Evolutionary conservation across 1,140 invertebrate species (phyloP), one percentile per base, ranked within the genome.

Genomic region (Agraylea sexmaculata): DNA sequence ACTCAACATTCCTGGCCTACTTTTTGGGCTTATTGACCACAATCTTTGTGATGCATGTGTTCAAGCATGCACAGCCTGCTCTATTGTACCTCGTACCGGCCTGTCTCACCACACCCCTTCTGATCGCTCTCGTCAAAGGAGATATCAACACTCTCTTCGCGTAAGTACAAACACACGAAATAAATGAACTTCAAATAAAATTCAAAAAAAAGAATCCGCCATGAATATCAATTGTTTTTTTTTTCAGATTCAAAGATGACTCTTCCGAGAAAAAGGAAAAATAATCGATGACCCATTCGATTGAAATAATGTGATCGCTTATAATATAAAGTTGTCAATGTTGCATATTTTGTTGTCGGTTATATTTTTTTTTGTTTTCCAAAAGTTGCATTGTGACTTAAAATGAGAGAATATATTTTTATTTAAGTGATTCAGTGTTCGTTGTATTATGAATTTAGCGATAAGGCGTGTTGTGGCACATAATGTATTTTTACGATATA

Each of bases 1-100:
- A 90, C 55, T 74, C 86, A n/a, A 87, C 91, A 22, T 87, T 97
- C 58, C 61, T 80, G 32, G 94, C 95, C 1, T 99, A 99, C 64
- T 81, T 97, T 49, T 60, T 91, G 49, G 96, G 96, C 7, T 67
- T 99, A 31, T 60, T 96, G 49, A 73, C 83, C 2, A 99, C 96
- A 1, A 96, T 99, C 57, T 74, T 92, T 43, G 87, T 99, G 29
- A 98, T 99, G 92, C 92, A 98, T 66, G 73, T 93, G 34, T 99
- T 94, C 66, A 93, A 95, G 61, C 92, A 97, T 68, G 93, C 93
- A n/a, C 88, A 99, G 73, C 96, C 96, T 1, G 96, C 96, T 42
- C 68, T 99, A 17, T 62, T 99, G 21, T 99, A 99, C 62, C 70
- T 99, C 36, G 95, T 99, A 41, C 96, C 96, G 13, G 85, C 88